Evolutionary conservation across 2,113 vertebrate species (phyloP).

Genomic region (Gopherus evgoodei): DNA sequence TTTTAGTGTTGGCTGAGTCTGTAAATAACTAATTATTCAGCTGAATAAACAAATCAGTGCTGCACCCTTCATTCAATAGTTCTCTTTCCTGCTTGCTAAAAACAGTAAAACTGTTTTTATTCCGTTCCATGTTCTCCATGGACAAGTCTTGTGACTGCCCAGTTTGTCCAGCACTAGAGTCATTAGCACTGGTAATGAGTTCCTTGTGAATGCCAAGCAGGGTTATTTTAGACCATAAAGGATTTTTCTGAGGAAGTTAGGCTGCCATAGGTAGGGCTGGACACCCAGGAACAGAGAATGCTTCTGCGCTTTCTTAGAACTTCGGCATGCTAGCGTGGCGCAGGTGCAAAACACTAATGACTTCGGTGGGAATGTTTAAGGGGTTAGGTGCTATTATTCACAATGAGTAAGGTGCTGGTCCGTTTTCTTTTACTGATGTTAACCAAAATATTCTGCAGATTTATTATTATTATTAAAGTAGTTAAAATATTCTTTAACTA

Average conservation of each 20-base stretch:
- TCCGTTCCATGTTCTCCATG: background rate
- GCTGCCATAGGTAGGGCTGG: background rate
- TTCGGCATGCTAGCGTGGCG: background rate
- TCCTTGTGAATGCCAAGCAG: background rate
- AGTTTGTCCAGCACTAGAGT: background rate
- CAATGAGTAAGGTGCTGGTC: background rate
- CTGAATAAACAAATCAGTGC: background rate
- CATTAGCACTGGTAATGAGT: background rate
- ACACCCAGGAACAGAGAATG: background rate
- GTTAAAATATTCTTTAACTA: background rate
- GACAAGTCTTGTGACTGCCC: background rate
- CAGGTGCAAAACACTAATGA: background rate
- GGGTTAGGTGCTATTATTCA: background rate
- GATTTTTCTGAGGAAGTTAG: rapidly evolving
- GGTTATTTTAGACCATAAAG: background rate
- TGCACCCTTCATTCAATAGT: background rate
- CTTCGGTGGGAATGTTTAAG: background rate
- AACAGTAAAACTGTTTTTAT: background rate
- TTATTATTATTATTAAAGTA: background rate
- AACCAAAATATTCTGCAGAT: rapidly evolving
- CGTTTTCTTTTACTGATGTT: rapidly evolving
- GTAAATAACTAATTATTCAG: constrained; percentile 62
- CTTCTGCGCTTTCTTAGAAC: background rate
- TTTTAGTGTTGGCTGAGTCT: constrained; percentile 19
- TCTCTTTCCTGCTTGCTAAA: background rate